Evolutionary conservation across 2,797 vertebrate species (phyloP).

Genomic region (Crocodylus rhombifer): DNA sequence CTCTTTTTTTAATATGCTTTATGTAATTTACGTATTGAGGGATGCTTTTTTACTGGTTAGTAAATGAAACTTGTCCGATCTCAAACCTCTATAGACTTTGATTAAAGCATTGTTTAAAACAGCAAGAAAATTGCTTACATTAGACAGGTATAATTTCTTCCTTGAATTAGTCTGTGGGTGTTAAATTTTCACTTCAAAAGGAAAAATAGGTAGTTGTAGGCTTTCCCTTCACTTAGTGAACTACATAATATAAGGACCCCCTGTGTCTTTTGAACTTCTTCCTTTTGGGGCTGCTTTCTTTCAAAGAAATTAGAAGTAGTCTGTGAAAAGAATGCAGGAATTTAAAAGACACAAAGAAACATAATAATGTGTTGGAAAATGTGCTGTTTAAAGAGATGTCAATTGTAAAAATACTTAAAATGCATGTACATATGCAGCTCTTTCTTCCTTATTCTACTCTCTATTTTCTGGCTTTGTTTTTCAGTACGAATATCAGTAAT

Average conservation of each 20-base stretch:
- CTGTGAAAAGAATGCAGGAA: background rate
- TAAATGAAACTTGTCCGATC: constrained; percentile 10
- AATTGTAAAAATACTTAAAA: constrained; percentile 26
- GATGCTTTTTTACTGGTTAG: constrained; percentile 10
- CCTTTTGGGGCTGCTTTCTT: constrained; percentile 51
- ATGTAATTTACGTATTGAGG: background rate
- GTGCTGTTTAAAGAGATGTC: constrained; percentile 20
- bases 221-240: background rate
- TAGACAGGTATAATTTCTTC: background rate
- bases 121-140: background rate
- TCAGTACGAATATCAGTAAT: constrained; percentile 61
- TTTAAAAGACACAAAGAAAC: background rate
- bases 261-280: constrained; percentile 43
- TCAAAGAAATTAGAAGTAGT: constrained; percentile 32
- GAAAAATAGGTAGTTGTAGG: background rate
- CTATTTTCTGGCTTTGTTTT: constrained; percentile 42
- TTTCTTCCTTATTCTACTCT: background rate
- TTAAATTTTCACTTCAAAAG: background rate
- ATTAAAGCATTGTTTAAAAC: constrained; percentile 21
- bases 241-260: constrained; percentile 14
- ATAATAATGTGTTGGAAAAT: constrained; percentile 13
- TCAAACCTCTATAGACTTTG: constrained; percentile 1
- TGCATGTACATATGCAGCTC: background rate
- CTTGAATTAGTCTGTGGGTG: constrained; percentile 18
- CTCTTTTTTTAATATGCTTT: constrained; percentile 3